Conservation (phyloP, 2,888 invertebrate genomes). For the Steinernema scapterisci region DNA sequence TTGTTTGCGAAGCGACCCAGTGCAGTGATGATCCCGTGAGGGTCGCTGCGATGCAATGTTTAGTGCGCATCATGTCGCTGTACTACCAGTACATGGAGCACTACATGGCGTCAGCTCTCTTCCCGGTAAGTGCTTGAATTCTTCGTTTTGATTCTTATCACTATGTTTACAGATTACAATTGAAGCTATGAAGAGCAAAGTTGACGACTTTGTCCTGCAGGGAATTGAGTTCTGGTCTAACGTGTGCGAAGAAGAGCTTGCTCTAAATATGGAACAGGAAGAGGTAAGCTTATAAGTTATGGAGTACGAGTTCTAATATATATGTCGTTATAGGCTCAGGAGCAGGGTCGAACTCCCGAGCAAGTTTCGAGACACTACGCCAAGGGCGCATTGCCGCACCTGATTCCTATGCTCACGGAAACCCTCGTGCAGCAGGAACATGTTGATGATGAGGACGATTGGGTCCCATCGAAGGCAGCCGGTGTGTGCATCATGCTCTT, state of each 20-base stretch:
- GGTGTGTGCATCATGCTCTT: conserved; percentile 97
- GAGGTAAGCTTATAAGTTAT: conserved; percentile 72
- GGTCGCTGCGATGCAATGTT: conserved; percentile 91
- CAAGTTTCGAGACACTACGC: conserved; percentile 93
- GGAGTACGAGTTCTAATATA: too few relatives aligned
- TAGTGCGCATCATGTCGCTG: conserved; percentile 95
- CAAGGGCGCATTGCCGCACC: conserved; percentile 91
- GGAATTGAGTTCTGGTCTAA: conserved; percentile 99
- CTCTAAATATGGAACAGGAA: conserved; percentile 87
- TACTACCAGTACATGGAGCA: conserved; percentile 99
- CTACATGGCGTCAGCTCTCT: conserved; percentile 96
- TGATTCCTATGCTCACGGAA: conserved; percentile 90
- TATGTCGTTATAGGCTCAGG: conserved; percentile 75
- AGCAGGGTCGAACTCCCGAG: conserved; percentile 89
- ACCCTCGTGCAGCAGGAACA: conserved; percentile 91
- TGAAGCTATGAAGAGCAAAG: conserved; percentile 85
- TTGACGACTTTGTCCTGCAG: conserved; percentile 78
- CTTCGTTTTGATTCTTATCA: neutral
- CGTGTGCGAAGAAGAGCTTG: conserved; percentile 98
- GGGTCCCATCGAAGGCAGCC: conserved; percentile 99
- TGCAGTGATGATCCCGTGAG: conserved; percentile 84
- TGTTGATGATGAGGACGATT: conserved; percentile 95
- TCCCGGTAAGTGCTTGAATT: conserved; percentile 80
- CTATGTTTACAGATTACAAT: conserved; percentile 78
- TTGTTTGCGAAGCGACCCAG: conserved; percentile 98